A percentile compares a stretch with the other conserved stretches of the same genome.
phyloP scores from a whole-genome alignment of 1,140 invertebrate species.

The Dendroctonus ponderosae region DNA sequence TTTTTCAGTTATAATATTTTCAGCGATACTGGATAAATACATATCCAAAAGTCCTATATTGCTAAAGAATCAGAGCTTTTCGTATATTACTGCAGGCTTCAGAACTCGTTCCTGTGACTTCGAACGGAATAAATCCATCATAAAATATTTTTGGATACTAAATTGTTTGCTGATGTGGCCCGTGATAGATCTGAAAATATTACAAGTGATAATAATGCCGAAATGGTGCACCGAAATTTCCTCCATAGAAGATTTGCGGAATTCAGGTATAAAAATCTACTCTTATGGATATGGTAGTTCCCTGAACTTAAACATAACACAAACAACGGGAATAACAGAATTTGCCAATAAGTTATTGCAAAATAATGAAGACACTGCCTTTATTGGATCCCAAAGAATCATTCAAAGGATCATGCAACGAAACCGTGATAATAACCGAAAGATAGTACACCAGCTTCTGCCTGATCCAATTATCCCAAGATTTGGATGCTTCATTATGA shows the following conservation, averaged over 20 bases:
- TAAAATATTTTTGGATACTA: slow-evolving; percentile 1
- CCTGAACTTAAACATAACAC: neutral
- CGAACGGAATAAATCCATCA: no score
- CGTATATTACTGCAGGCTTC: no score
- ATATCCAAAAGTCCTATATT: no score
- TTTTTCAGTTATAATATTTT: no score
- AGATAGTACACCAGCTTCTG: slow-evolving; percentile 6
- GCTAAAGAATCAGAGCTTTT: no score
- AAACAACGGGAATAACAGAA: neutral
- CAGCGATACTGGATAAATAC: no score
- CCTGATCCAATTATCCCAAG: neutral
- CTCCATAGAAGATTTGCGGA: neutral
- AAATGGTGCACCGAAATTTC: neutral
- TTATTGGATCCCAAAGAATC: slow-evolving; percentile 6
- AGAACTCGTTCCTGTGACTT: no score
- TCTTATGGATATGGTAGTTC: slow-evolving; percentile 1
- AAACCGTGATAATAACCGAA: slow-evolving; percentile 1
- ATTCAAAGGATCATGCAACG: slow-evolving; percentile 4
- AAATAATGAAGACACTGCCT: slow-evolving; percentile 7
- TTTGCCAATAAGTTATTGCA: no score
- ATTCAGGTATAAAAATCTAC: neutral
- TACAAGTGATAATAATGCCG: slow-evolving; percentile 2
- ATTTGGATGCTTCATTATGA: slow-evolving; percentile 6
- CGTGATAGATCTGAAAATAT: neutral
- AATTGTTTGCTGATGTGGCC: neutral